Evolutionary conservation across 2,113 vertebrate species (phyloP).

Genomic region (Potamarius usumacintae): DNA sequence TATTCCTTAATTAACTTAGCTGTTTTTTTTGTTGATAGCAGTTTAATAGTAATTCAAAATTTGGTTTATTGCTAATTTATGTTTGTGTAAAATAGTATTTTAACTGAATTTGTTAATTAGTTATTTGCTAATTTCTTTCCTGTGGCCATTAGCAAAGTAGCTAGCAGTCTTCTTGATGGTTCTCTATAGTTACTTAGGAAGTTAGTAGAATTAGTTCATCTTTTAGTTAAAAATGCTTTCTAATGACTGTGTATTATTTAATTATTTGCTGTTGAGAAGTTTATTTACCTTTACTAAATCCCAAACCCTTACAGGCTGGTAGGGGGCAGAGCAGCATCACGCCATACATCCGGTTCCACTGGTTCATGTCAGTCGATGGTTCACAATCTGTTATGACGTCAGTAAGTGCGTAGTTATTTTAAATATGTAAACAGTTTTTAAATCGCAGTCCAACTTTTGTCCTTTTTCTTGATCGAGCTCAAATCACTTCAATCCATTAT

Average conservation of each 20-base stretch:
- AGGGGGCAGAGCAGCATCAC: slow-evolving; percentile 7
- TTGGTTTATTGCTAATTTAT: background rate
- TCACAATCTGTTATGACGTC: background rate
- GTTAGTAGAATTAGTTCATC: background rate
- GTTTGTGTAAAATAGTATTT: background rate
- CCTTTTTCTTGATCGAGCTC: too few species aligned
- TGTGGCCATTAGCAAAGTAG: background rate
- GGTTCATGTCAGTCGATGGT: background rate
- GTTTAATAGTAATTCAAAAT: background rate
- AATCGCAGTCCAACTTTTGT: too few species aligned
- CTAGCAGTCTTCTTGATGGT: background rate
- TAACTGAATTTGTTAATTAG: background rate
- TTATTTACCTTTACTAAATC: background rate
- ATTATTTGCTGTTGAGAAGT: background rate
- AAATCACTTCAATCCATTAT: too few species aligned
- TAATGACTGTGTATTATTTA: background rate
- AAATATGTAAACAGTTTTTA: background rate
- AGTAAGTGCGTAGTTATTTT: background rate
- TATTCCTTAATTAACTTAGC: background rate
- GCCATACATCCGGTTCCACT: background rate
- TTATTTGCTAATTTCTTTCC: background rate
- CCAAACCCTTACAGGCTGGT: background rate
- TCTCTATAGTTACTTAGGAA: background rate
- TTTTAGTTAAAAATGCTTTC: background rate
- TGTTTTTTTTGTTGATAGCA: background rate